phyloP scores from a whole-genome alignment of 1,140 invertebrate species.

The Drosophila nigrodunni region DNA sequence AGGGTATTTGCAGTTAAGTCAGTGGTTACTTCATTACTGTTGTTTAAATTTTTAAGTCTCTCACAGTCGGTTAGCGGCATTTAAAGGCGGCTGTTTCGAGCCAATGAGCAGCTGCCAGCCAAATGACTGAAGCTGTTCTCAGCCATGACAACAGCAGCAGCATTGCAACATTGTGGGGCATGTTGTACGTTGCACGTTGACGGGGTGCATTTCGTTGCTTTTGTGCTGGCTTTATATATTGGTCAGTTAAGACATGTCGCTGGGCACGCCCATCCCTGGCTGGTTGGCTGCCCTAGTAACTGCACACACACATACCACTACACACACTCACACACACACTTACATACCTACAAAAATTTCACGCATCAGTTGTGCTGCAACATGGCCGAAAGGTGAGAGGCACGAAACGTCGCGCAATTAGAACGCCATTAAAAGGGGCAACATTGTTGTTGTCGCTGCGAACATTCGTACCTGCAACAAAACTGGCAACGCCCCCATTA shows the following conservation, averaged over 20 bases:
- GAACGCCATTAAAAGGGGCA: constrained; percentile 58
- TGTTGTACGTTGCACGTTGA: constrained; percentile 30
- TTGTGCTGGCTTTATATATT: constrained; percentile 69
- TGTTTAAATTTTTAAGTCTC: neutral
- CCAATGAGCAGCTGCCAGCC: constrained; percentile 44
- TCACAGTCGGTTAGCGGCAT: constrained; percentile 1
- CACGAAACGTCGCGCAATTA: constrained; percentile 53
- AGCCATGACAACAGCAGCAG: constrained; percentile 13
- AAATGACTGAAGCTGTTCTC: constrained; percentile 27
- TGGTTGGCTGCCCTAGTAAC: constrained; percentile 15
- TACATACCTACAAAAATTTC: constrained; percentile 32
- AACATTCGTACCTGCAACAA: constrained; percentile 44
- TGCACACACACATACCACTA: neutral
- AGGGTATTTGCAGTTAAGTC: no score
- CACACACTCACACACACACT: constrained; percentile 7
- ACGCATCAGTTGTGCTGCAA: constrained; percentile 48
- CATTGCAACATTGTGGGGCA: constrained; percentile 49
- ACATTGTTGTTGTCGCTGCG: constrained; percentile 30
- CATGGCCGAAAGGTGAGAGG: constrained; percentile 39
- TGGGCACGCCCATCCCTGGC: constrained; percentile 60
- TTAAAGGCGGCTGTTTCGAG: constrained; percentile 24
- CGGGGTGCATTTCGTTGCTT: constrained; percentile 46
- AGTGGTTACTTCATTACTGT: no score
- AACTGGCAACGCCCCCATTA: constrained; percentile 74
- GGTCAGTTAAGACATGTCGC: constrained; percentile 78